Evolutionary conservation across 2,113 vertebrate species (phyloP), one percentile per base, ranked within the genome.

Genomic region (Zapornia atra): DNA sequence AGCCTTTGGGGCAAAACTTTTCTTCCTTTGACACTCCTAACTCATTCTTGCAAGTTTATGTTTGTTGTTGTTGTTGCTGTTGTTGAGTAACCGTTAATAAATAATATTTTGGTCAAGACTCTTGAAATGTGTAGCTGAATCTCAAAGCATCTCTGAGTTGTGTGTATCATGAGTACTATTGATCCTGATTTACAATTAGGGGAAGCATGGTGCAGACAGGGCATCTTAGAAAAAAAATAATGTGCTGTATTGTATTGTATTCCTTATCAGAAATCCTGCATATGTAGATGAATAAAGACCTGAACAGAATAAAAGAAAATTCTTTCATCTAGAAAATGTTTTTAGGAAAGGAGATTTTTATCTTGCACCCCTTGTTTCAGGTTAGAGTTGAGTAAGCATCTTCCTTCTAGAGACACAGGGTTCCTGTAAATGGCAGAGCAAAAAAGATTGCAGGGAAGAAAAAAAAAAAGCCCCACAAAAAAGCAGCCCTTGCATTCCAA

Each of bases 11-110:
- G 65, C 61, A 92, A 56, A 69, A 71, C 48, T 89, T 97, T 92
- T 63, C 72, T 94, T 91, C 56, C 60, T 95, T 94, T 89, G 77
- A 78, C 88, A 76, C 76, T 92, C 90, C 64, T 91, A 82, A 44
- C 25, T 46, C 48, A 29, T 92, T 64, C 33, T 61, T 86, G 48
- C 34, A 88, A 51, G 42, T 61, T 93, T 88, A 44, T 31, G 48
- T 78, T 88, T 78, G 70, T 72, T 91, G 71, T 65, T 83, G 70
- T 64, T 84, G 34, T 17, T 89, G 60, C 89, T 81, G 33, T 51
- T 89, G 60, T 91, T 81, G 75, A 91, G 54, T 76, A 96, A 86
- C 36, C 59, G 63, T 16, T 63, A 93, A 76, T 86, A 96, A 95
- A 92, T 64, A 86, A 65, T 46, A 18, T 82, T 94, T 92, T 94